A percentile compares a stretch with the other conserved stretches of the same genome.
These are phyloP conservation scores for Chloropsis hardwickii DNA, from an alignment of 2,113 vertebrate genomes.

Conservation along the genomic window DNA sequence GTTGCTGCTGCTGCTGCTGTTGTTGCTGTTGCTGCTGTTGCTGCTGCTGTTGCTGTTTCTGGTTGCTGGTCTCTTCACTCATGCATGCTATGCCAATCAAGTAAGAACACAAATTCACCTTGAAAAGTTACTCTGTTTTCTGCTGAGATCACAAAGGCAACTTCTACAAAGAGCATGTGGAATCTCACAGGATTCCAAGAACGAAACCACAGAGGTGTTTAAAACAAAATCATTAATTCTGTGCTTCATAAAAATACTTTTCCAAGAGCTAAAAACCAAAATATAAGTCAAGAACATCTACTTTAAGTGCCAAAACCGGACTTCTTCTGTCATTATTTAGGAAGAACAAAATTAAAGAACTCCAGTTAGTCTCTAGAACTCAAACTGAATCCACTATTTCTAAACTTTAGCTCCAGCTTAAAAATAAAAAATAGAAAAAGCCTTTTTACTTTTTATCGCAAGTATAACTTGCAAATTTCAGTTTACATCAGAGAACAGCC, in stretches of 20 bases:
- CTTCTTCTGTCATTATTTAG: not conserved
- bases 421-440: not conserved
- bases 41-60: slow-evolving; percentile 76
- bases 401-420: not conserved
- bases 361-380: not conserved
- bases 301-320: not conserved
- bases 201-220: not conserved
- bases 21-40: slow-evolving; percentile 52
- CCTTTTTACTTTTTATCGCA: not conserved
- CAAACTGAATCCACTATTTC: not conserved
- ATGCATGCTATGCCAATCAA: slow-evolving; percentile 77
- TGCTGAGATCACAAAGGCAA: slow-evolving; percentile 39
- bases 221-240: not conserved
- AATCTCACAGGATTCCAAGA: slow-evolving; percentile 34
- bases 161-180: not conserved
- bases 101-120: slow-evolving; percentile 67
- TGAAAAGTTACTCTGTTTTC: slow-evolving; percentile 39
- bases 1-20: slow-evolving; percentile 53
- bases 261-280: not conserved
- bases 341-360: not conserved
- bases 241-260: not conserved
- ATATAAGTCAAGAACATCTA: not conserved
- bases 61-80: slow-evolving; percentile 81
- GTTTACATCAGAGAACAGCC: not conserved
- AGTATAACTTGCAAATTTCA: not conserved